phyloP scores from a whole-genome alignment of 2,888 invertebrate genomes.

The Cerastis rubricosa region DNA sequence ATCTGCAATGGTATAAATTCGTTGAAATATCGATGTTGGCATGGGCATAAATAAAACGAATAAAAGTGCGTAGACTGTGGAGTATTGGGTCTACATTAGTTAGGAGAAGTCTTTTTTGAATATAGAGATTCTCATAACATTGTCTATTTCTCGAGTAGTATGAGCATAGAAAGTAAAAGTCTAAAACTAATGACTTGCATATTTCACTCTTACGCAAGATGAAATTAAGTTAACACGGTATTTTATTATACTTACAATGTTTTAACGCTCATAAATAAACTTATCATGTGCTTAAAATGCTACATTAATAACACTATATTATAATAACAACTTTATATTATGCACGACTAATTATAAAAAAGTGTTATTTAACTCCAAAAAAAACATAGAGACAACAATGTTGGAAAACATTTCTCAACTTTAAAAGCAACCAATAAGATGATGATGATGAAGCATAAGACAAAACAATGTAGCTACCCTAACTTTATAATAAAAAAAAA shows the following conservation, averaged over 20 bases:
- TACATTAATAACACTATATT: background rate
- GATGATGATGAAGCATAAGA: background rate
- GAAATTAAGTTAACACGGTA: constrained; percentile 43
- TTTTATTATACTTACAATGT: constrained; percentile 37
- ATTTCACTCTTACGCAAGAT: constrained; percentile 51
- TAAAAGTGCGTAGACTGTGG: constrained; percentile 7
- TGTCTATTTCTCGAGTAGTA: constrained; percentile 31
- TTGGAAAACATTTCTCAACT: background rate
- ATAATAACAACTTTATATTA: background rate
- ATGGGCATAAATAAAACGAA: constrained; percentile 27
- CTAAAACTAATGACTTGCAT: constrained; percentile 48
- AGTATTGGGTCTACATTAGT: background rate
- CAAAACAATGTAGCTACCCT: background rate
- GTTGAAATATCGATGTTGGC: constrained; percentile 2
- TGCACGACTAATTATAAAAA: background rate
- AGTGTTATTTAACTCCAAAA: background rate
- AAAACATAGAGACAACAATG: background rate
- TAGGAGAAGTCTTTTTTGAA: constrained; percentile 9
- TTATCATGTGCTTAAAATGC: constrained; percentile 24
- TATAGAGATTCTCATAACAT: constrained; percentile 36
- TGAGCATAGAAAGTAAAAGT: constrained; percentile 58
- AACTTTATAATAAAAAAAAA: no score
- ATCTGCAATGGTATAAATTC: background rate
- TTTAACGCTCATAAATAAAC: constrained; percentile 16
- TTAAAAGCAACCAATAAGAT: background rate